phyloP scores from a whole-genome alignment of 2,888 invertebrate genomes.

The Bhutanitis thaidina region DNA sequence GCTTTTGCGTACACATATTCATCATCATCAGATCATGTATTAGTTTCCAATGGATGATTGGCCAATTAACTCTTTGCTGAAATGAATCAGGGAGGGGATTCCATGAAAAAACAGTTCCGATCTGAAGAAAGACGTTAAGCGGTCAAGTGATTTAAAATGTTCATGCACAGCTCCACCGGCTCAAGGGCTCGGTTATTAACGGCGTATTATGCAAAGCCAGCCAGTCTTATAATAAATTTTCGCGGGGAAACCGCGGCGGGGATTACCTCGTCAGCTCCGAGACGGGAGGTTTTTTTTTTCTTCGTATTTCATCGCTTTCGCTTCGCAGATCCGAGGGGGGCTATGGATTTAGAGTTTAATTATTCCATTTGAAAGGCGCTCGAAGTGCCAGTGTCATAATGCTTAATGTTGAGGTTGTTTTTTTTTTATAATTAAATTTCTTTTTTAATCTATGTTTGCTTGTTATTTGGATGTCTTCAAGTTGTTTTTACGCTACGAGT shows the following conservation, averaged over 20 bases:
- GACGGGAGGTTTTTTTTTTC: conserved; percentile 46
- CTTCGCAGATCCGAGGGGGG: conserved; percentile 41
- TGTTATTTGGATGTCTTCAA: background rate
- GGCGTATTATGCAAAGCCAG: conserved; percentile 49
- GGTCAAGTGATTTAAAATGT: conserved; percentile 27
- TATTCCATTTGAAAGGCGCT: conserved; percentile 17
- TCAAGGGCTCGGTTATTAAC: conserved; percentile 35
- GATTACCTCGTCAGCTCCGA: conserved; percentile 52
- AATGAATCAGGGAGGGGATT: background rate
- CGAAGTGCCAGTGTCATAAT: conserved; percentile 6
- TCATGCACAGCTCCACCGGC: conserved; percentile 25
- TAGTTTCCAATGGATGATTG: no score
- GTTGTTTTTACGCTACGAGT: background rate
- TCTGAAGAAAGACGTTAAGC: conserved; percentile 19
- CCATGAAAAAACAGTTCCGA: background rate
- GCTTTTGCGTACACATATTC: no score
- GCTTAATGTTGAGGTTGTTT: conserved; percentile 3
- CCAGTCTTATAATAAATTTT: conserved; percentile 57
- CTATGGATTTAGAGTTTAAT: conserved; percentile 53
- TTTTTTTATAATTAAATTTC: background rate
- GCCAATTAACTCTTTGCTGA: no score
- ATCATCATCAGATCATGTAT: no score
- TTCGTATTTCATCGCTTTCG: conserved; percentile 57
- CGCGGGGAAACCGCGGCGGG: conserved; percentile 42
- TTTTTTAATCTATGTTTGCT: background rate